Evolutionary conservation across 2,113 vertebrate genomes (phyloP).

Genomic region (Sylvietta virens): DNA sequence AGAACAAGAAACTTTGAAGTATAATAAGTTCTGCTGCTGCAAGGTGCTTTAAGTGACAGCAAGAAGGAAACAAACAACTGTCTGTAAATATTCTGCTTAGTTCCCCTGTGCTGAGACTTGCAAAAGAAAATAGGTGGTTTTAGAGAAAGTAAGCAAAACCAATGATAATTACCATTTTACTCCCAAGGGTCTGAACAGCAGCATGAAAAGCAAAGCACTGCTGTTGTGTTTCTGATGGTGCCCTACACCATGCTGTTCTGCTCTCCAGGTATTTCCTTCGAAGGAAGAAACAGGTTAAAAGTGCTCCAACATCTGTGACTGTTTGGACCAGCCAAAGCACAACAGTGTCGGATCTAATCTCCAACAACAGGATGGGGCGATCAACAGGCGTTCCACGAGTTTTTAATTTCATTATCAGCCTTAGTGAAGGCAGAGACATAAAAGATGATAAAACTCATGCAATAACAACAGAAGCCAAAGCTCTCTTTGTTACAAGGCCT

Average conservation of each 20-base stretch:
- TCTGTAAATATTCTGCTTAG: neutral
- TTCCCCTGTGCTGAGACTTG: neutral
- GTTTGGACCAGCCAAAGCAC: neutral
- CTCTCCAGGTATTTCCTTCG: neutral
- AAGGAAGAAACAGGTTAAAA: neutral
- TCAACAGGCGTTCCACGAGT: neutral
- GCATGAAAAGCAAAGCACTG: neutral
- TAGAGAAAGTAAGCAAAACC: neutral
- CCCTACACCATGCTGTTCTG: neutral
- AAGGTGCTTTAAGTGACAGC: neutral
- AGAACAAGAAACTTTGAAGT: conserved; percentile 1
- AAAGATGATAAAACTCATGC: neutral
- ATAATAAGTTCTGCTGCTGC: neutral
- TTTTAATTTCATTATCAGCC: neutral
- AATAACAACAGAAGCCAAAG: neutral
- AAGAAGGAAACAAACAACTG: neutral
- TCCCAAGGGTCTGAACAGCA: neutral
- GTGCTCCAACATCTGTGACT: neutral
- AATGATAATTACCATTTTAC: neutral
- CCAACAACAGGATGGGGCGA: neutral
- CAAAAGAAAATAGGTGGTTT: neutral
- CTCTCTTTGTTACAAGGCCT: neutral
- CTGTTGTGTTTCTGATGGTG: neutral
- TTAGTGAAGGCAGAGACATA: neutral
- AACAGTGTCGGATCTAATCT: neutral